A percentile compares a stretch with the other conserved stretches of the same genome.
These are phyloP conservation scores for Melanostoma mellinum DNA, from an alignment of 2,888 invertebrate genomes.

Conservation along the genomic window DNA sequence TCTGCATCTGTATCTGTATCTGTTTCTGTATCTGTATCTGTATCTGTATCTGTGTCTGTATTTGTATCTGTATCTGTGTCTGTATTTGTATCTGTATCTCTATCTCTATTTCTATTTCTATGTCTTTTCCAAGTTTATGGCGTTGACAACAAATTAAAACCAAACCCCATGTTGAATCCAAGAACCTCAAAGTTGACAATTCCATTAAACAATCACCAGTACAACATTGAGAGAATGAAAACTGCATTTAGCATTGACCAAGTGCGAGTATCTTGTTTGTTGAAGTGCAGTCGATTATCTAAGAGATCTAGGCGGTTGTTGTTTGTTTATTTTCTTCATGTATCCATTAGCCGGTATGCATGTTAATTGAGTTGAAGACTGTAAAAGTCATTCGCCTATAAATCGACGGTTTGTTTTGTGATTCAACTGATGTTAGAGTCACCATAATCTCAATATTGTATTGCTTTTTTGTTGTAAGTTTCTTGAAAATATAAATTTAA, in stretches of 20 bases:
- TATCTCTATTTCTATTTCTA: no score
- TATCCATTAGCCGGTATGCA: not conserved
- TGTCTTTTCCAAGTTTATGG: no score
- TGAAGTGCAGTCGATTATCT: not conserved
- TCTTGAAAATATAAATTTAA: not conserved
- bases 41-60: no score
- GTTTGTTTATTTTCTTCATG: not conserved
- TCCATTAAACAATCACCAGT: not conserved
- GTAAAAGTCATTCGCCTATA: not conserved
- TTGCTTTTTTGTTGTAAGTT: not conserved
- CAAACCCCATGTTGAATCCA: no score
- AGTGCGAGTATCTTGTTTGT: not conserved
- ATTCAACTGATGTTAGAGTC: slow-evolving; percentile 8
- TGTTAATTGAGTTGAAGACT: not conserved
- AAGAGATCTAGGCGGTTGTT: slow-evolving; percentile 14
- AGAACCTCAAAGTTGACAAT: not conserved
- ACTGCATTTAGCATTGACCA: slow-evolving; percentile 22
- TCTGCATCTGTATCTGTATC: no score
- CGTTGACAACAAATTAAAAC: no score
- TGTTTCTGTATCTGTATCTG: no score
- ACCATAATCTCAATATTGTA: not conserved
- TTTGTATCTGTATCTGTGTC: no score
- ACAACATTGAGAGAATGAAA: not conserved
- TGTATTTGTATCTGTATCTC: no score
- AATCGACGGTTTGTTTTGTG: not conserved